phyloP scores from a whole-genome alignment of 92 coral and sea anemone species.

The Diadumene lineata region DNA sequence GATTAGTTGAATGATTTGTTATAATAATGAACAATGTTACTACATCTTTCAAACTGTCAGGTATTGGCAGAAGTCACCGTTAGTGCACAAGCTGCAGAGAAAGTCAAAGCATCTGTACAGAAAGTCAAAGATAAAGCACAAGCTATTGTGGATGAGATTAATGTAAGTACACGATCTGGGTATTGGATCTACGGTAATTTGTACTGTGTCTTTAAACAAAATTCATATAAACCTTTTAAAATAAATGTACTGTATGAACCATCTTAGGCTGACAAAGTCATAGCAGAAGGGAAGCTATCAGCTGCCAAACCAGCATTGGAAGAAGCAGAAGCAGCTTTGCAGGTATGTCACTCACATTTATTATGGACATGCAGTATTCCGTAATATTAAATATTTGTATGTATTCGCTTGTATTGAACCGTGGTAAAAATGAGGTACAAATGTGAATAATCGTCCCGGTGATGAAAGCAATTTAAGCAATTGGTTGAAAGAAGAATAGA shows the following conservation, averaged over 20 bases:
- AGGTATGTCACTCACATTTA: conserved; percentile 80
- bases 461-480: too few relatives aligned
- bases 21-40: too few relatives aligned
- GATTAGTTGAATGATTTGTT: too few relatives aligned
- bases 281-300: conserved; percentile 75
- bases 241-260: not conserved
- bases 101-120: conserved; percentile 84
- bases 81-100: conserved; percentile 93
- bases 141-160: conserved; percentile 84
- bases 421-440: too few relatives aligned
- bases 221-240: not conserved
- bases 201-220: not conserved
- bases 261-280: conserved; percentile 80
- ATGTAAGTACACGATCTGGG: conserved; percentile 40
- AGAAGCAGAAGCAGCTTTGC: conserved; percentile 86
- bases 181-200: too few relatives aligned
- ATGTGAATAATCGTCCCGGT: too few relatives aligned
- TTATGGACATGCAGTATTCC: conserved; percentile 76
- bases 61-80: conserved; percentile 89
- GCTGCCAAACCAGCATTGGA: conserved; percentile 87
- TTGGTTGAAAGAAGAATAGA: too few relatives aligned
- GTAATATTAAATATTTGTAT: conserved; percentile 88
- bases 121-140: conserved; percentile 93
- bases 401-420: too few relatives aligned
- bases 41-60: conserved; percentile 26